Evolutionary conservation across 2,888 invertebrate genomes (phyloP), one percentile per base, ranked within the genome.

Genomic region (Ennomos erosarius): DNA sequence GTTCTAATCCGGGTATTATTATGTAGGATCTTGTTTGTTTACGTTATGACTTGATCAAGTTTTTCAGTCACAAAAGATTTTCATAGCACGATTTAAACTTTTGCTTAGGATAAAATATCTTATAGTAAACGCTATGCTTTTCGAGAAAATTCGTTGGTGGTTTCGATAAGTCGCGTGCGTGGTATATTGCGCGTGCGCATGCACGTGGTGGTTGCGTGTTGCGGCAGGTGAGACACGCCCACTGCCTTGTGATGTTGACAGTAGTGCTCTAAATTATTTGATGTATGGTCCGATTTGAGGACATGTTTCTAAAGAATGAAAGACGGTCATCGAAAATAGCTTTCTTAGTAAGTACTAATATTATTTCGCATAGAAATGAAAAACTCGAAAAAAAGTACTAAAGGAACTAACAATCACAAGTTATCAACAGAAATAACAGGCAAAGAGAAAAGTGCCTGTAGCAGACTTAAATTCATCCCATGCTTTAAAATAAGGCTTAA

Each of bases 201-300:
- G 84, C 87, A 87, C 86, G 86, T 85, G 86, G 76, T 61, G 26
- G 57, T 69, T 76, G 78, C 85, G 84, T 84, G 88, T 84, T 77
- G 66, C 65, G 73, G 74, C 80, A 83, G 80, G 82, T 80, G 76
- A 74, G 73, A 65, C 73, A 71, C 75, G 75, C 76, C 78, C 67
- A 78, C 69, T 73, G 69, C 65, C 67, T 69, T 66, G 65, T 58
- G 59, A 61, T 62, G 62, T 64, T 35, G 54, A 48, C 52, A 53
- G 37, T 46, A 50, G 48, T 36, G 52, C 53, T 60, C 52, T 55
- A 55, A 44, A 61, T 59, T 52, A 9, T 36, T 1, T 39, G 33
- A 39, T 35, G 13, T 42, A 42, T 10, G 26, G 26, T 26, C 6
- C 26, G 26, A 26, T 26, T 26, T 26, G 26, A 26, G 26, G 26